Base-by-base conservation (phyloP, 2,888 invertebrate species). In the Myathropa florea region DNA sequence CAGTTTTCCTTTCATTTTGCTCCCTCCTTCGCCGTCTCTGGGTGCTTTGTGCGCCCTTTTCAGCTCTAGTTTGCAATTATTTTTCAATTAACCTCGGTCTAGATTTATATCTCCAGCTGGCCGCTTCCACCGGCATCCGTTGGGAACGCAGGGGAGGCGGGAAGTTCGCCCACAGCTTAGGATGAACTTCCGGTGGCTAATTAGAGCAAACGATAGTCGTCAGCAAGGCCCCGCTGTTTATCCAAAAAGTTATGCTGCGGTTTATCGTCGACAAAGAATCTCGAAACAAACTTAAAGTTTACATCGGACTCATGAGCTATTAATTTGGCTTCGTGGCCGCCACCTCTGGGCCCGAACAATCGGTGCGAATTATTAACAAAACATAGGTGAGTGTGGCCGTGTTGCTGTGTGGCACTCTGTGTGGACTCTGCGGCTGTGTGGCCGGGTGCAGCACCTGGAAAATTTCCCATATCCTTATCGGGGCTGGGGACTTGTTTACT, bases 391-490 rank as follows among this genome's bases (percentile, higher is more conserved):
- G 65, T 79, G 75, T 72, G 84, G 75, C 61, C 65, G 80, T 55
- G 65, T 33, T 63, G 60, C 53, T 46, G 57, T 36, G 39, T 10
- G 30, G 36, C n/a, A n/a, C n/a, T n/a, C 53, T 46, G 57, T 36
- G 33, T 33, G 57, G 7, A 39, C 7, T 23, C 4, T 21, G 33
- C 33, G 57, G 21, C 60, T 14, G n/a, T 57, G 57, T 65, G 65
- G 75, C 59, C 59, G 77, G 39, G 83, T 71, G 70, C 70, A 78
- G 79, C 87, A 87, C 87, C 87, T 87, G 88, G 75, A 84, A 82
- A 85, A 78, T 85, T 85, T 84, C 88, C 84, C 85, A 88, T 85
- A 78, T 88, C 81, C 88, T 88, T 88, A 88, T 88, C 88, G 81
- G 88, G 33, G 68, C 81, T 46, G 46, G 78, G 85, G 86, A 86